Percentiles rank a stretch among this genome's conserved stretches.
Evolutionary conservation across 53 echinoderm and acorn worm genomes (phyloP).

Genomic region (Hippasteria phrygiana): DNA sequence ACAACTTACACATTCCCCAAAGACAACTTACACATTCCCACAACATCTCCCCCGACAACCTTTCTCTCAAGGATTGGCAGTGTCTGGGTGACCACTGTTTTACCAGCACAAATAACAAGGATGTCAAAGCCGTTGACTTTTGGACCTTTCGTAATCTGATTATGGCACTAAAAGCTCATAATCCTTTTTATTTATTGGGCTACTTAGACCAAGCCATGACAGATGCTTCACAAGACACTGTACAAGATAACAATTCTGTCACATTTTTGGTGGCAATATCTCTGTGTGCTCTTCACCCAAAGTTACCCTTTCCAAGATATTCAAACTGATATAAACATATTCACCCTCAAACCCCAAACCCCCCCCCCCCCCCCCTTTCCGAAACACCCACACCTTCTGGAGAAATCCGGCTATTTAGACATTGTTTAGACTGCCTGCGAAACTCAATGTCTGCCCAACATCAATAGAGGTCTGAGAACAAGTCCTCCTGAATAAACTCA

Average conservation of each 20-base stretch:
- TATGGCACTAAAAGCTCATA: constrained; percentile 32
- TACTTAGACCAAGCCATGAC: constrained; percentile 19
- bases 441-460: background rate
- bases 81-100: constrained; percentile 1
- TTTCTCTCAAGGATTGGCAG: background rate
- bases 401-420: background rate
- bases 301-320: too few species aligned
- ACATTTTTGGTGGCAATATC: too few species aligned
- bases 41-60: constrained; percentile 7
- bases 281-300: too few species aligned
- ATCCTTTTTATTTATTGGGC: constrained; percentile 19
- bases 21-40: background rate
- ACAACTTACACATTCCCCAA: constrained; percentile 1
- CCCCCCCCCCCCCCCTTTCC: background rate
- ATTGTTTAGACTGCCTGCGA: background rate
- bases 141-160: constrained; percentile 49
- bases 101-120: constrained; percentile 25
- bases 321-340: too few species aligned
- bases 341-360: too few species aligned
- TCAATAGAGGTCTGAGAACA: background rate
- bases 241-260: background rate
- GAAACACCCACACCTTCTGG: background rate
- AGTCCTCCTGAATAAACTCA: constrained; percentile 28
- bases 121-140: constrained; percentile 53
- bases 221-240: constrained; percentile 36